These are phyloP conservation scores for Apotomis capreana DNA, from an alignment of 2,888 invertebrate genomes.

Conservation along the genomic window DNA sequence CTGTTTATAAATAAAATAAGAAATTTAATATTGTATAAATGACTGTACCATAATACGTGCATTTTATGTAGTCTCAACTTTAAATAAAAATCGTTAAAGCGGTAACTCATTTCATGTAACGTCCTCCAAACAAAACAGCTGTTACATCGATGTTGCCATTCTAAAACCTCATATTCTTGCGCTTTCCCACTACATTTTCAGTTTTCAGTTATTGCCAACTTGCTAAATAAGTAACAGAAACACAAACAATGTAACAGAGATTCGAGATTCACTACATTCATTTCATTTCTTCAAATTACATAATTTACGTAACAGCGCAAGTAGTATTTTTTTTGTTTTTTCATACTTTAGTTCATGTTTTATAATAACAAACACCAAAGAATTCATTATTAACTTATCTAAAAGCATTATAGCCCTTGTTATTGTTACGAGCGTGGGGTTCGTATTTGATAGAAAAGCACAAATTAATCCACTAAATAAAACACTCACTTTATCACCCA, in stretches of 20 bases:
- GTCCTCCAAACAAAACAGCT: constrained; percentile 31
- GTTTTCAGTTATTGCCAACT: constrained; percentile 35
- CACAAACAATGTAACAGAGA: constrained; percentile 33
- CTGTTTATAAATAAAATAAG: no score
- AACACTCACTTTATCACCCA: no score
- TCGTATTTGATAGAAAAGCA: no score
- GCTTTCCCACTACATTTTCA: constrained; percentile 22
- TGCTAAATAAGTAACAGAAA: constrained; percentile 30
- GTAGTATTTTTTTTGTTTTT: constrained; percentile 27
- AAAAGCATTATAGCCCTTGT: constrained; percentile 14
- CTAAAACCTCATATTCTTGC: constrained; percentile 20
- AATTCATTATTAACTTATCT: constrained; percentile 7
- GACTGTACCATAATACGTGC: no score
- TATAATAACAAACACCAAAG: neutral
- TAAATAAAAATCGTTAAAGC: no score
- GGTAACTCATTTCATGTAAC: neutral
- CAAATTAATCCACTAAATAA: no score
- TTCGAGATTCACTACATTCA: constrained; percentile 31
- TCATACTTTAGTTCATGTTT: constrained; percentile 19
- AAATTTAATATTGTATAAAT: no score
- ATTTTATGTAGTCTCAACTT: no score
- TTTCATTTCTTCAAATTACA: constrained; percentile 32
- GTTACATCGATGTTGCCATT: constrained; percentile 27
- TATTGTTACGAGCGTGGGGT: no score
- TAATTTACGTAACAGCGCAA: constrained; percentile 36